Conservation (phyloP, 2,888 invertebrate species). For the Erpobdella octoculata region DNA sequence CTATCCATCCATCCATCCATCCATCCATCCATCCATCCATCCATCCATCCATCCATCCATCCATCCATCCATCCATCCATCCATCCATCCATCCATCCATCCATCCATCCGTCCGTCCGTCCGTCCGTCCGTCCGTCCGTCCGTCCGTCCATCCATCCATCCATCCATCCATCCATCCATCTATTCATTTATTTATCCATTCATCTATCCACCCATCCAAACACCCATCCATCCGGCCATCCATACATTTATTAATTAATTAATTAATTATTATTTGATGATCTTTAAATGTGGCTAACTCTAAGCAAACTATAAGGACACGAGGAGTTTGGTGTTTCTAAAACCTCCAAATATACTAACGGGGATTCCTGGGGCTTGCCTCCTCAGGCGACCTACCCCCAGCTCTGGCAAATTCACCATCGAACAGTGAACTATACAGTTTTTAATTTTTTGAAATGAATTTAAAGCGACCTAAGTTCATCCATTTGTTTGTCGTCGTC, state of each 20-base stretch:
- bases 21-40: conserved; percentile 7
- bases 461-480: too few relatives aligned
- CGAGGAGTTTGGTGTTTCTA: too few relatives aligned
- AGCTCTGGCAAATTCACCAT: too few relatives aligned
- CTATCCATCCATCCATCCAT: conserved; percentile 11
- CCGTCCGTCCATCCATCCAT: background rate
- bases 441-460: too few relatives aligned
- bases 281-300: too few relatives aligned
- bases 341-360: too few relatives aligned
- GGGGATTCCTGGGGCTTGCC: too few relatives aligned
- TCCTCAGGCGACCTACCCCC: too few relatives aligned
- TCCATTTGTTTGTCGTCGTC: too few relatives aligned
- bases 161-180: background rate
- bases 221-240: background rate
- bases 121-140: background rate
- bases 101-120: background rate
- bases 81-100: background rate
- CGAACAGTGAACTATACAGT: too few relatives aligned
- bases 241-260: background rate
- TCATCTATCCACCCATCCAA: background rate
- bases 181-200: background rate
- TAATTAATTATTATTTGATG: too few relatives aligned
- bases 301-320: too few relatives aligned
- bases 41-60: conserved; percentile 8
- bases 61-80: conserved; percentile 7